Evolutionary conservation across 1,140 invertebrate genomes (phyloP).

Genomic region (Drosophila nannoptera): DNA sequence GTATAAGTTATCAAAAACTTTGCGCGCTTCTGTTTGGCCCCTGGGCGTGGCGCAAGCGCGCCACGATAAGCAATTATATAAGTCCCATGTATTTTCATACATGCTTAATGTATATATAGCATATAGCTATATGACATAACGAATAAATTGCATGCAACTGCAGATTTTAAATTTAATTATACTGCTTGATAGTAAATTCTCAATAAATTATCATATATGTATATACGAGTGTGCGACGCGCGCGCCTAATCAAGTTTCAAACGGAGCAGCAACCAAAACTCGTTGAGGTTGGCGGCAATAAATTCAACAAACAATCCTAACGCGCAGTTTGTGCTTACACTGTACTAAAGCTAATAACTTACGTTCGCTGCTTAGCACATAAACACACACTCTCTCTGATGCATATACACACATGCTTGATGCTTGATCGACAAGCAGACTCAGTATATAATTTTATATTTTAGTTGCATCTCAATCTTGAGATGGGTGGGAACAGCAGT

Average conservation of each 20-base stretch:
- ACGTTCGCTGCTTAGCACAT: not conserved
- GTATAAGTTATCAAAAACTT: slow-evolving; percentile 29
- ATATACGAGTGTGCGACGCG: slow-evolving; percentile 1
- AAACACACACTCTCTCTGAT: not conserved
- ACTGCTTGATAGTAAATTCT: slow-evolving; percentile 1
- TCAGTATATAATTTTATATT: too few species aligned
- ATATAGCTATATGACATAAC: not conserved
- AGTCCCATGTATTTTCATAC: not conserved
- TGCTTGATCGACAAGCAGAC: too few species aligned
- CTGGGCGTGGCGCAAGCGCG: slow-evolving; percentile 1
- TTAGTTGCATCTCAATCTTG: too few species aligned
- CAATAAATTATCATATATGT: not conserved
- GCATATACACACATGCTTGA: not conserved
- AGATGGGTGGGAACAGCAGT: too few species aligned
- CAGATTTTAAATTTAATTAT: slow-evolving; percentile 10
- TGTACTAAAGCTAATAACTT: not conserved
- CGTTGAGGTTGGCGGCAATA: slow-evolving; percentile 56
- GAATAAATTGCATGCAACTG: slow-evolving; percentile 18
- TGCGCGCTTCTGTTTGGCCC: slow-evolving; percentile 37
- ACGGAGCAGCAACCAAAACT: slow-evolving; percentile 5
- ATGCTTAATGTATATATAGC: too few species aligned
- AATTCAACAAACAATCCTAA: slow-evolving; percentile 59
- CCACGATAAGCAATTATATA: slow-evolving; percentile 11
- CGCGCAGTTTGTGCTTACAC: slow-evolving; percentile 48
- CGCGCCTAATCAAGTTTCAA: slow-evolving; percentile 41